phyloP scores from a whole-genome alignment of 2,113 vertebrate species.

The Atherinomorus stipes region DNA sequence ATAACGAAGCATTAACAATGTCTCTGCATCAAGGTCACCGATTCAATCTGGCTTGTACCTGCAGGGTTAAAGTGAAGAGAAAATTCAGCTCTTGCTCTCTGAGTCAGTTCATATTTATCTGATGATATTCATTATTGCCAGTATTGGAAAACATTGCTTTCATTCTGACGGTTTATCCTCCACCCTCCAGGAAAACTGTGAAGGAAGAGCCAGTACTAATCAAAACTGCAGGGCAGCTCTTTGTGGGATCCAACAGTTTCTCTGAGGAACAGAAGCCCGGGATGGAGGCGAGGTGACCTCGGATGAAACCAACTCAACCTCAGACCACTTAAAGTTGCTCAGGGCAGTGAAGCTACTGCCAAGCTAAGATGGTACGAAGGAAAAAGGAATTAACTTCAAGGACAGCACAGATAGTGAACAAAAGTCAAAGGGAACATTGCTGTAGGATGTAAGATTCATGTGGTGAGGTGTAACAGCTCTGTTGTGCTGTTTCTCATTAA shows the following conservation, averaged over 20 bases:
- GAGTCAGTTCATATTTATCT: conserved; percentile 28
- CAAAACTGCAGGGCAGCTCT: conserved; percentile 57
- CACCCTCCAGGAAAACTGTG: conserved; percentile 30
- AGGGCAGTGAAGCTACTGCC: conserved; percentile 42
- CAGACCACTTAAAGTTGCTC: conserved; percentile 35
- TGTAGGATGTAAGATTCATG: conserved; percentile 23
- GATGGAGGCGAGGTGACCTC: conserved; percentile 61
- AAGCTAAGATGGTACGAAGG: neutral
- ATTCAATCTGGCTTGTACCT: conserved; percentile 43
- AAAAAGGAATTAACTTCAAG: conserved; percentile 45
- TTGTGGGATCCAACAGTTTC: conserved; percentile 36
- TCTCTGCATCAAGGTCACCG: conserved; percentile 49
- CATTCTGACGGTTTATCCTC: conserved; percentile 31
- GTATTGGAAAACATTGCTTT: conserved; percentile 24
- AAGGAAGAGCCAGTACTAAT: conserved; percentile 65
- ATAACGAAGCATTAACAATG: conserved; percentile 15
- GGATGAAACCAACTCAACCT: conserved; percentile 53
- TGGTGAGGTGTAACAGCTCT: conserved; percentile 9
- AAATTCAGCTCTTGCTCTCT: conserved; percentile 1
- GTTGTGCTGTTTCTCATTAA: conserved; percentile 20
- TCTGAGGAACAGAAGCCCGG: conserved; percentile 56
- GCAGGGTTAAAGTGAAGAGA: conserved; percentile 14
- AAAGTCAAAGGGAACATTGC: conserved; percentile 22
- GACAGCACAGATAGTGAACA: conserved; percentile 35
- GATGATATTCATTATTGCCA: conserved; percentile 48